Conservation (phyloP, 37 sponge, comb jelly and placozoan species). For the Chondrosia reniformis region DNA sequence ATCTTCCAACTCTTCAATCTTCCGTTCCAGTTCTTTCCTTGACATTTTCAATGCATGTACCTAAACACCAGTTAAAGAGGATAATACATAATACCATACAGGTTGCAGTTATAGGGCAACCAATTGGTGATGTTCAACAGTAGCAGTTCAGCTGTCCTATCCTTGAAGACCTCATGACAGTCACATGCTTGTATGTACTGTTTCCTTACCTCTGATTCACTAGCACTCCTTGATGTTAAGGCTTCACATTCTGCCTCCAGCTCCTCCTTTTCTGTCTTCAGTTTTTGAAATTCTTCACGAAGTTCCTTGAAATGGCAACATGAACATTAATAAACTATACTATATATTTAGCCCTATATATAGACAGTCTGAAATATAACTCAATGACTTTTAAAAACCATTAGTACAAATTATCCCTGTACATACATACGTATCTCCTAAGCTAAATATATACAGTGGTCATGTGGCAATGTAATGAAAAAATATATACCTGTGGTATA, state of each 20-base stretch:
- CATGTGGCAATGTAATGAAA: too few relatives aligned
- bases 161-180: neutral
- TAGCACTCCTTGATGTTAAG: constrained; percentile 19
- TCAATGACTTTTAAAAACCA: too few relatives aligned
- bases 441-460: too few relatives aligned
- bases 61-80: too few relatives aligned
- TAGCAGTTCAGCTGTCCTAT: neutral
- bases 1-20: constrained; percentile 91
- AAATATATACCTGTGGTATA: too few relatives aligned
- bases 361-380: too few relatives aligned
- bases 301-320: constrained; percentile 30
- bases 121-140: neutral
- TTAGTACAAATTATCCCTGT: too few relatives aligned
- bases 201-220: constrained; percentile 16
- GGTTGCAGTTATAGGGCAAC: neutral
- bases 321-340: too few relatives aligned
- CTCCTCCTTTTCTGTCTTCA: constrained; percentile 63
- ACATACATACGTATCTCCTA: too few relatives aligned
- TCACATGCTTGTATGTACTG: too few relatives aligned
- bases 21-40: constrained; percentile 84
- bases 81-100: neutral
- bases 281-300: constrained; percentile 43
- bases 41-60: constrained; percentile 69
- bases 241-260: constrained; percentile 49
- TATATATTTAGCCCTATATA: too few relatives aligned